These are phyloP conservation scores for Sigmodon hispidus DNA, from an alignment of 2,113 vertebrate species.

Conservation along the genomic window DNA sequence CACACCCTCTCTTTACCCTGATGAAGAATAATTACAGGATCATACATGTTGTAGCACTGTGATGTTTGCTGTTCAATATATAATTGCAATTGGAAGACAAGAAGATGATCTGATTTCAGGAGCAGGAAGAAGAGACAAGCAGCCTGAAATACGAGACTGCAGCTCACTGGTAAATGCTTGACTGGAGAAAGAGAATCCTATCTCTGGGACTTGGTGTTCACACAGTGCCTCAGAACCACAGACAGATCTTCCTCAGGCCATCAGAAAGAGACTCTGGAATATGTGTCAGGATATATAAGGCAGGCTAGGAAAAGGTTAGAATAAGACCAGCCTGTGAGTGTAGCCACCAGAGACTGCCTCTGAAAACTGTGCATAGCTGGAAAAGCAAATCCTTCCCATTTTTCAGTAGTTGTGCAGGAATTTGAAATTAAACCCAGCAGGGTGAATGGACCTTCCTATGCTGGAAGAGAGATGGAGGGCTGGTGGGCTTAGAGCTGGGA, in stretches of 20 bases:
- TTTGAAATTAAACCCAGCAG: slow-evolving; percentile 68
- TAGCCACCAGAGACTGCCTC: slow-evolving; percentile 42
- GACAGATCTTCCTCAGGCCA: neutral
- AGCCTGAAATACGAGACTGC: slow-evolving; percentile 7
- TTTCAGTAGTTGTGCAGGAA: slow-evolving; percentile 64
- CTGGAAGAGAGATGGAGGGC: neutral
- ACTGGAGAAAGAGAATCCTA: slow-evolving; percentile 52
- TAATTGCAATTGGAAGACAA: slow-evolving; percentile 29
- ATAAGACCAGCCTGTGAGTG: neutral
- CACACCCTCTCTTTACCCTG: neutral
- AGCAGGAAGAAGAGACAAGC: neutral
- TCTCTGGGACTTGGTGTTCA: neutral
- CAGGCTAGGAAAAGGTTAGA: neutral
- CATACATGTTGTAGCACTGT: too few relatives aligned
- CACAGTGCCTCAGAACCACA: neutral
- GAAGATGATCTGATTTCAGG: slow-evolving; percentile 44
- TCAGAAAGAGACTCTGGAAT: neutral
- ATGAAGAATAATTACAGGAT: neutral
- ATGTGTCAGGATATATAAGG: neutral
- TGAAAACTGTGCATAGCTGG: slow-evolving; percentile 58
- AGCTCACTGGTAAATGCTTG: neutral
- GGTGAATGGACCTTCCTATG: slow-evolving; percentile 53
- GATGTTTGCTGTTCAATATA: neutral
- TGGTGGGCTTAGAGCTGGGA: neutral
- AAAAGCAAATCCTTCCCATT: slow-evolving; percentile 45